A percentile compares a stretch with the other conserved stretches of the same genome.
Conservation (phyloP, 1,140 invertebrate genomes). For the Eumeta japonica region DNA sequence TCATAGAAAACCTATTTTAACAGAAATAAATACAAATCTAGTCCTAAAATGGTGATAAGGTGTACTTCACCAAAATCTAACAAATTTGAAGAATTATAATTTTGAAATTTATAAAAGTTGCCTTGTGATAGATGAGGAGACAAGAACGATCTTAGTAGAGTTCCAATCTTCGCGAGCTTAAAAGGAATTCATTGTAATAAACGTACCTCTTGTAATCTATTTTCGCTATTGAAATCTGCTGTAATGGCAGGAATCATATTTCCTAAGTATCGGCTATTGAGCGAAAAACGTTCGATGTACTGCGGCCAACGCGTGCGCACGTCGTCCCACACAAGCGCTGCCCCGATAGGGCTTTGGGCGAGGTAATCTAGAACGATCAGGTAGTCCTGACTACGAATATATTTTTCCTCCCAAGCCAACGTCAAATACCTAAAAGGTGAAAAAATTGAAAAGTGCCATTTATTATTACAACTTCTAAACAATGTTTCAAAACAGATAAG, state of each 20-base stretch:
- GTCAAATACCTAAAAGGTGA: conserved; percentile 63
- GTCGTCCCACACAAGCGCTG: conserved; percentile 78
- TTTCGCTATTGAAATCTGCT: conserved; percentile 64
- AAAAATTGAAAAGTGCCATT: no score
- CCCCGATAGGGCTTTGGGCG: conserved; percentile 71
- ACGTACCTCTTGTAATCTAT: conserved; percentile 70
- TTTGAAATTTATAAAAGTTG: no score
- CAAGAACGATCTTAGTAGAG: conserved; percentile 11
- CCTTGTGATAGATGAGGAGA: no score
- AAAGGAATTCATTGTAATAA: no score
- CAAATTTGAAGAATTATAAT: no score
- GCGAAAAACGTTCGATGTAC: conserved; percentile 72
- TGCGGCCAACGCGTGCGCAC: conserved; percentile 72
- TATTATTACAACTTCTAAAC: no score
- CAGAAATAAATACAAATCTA: no score
- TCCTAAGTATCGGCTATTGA: conserved; percentile 81
- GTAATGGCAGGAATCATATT: conserved; percentile 70
- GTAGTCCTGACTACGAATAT: conserved; percentile 82
- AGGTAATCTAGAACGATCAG: conserved; percentile 70
- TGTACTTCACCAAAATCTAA: no score
- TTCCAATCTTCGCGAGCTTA: no score
- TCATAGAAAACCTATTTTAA: no score
- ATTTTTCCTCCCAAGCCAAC: conserved; percentile 70
- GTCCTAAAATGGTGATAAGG: no score
- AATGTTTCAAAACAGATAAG: no score